phyloP scores from a whole-genome alignment of 2,113 vertebrate species.

The Solea senegalensis region DNA sequence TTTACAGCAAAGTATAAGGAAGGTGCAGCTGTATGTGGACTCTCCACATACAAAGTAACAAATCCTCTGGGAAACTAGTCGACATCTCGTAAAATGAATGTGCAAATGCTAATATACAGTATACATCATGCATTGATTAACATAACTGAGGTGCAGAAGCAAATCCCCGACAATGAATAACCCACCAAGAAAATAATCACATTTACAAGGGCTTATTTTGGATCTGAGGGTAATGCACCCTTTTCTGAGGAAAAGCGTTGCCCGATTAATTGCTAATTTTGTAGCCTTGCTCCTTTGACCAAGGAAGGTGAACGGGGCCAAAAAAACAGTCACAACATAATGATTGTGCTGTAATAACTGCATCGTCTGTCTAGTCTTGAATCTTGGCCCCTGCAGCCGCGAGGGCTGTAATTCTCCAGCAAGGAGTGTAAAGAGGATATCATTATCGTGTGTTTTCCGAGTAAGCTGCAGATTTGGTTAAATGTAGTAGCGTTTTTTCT shows the following conservation, averaged over 20 bases:
- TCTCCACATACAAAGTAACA: constrained; percentile 27
- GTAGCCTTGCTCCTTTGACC: constrained; percentile 70
- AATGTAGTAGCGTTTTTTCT: constrained; percentile 75
- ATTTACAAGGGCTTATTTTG: constrained; percentile 56
- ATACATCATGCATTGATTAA: constrained; percentile 25
- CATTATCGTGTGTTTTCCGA: constrained; percentile 82
- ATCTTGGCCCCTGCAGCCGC: constrained; percentile 69
- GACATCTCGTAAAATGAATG: constrained; percentile 27
- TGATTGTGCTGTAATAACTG: constrained; percentile 74
- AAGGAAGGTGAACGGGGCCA: constrained; percentile 69
- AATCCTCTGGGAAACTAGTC: constrained; percentile 39
- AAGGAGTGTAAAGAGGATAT: constrained; percentile 83
- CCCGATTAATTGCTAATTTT: constrained; percentile 77
- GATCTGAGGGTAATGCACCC: constrained; percentile 44
- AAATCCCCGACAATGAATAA: constrained; percentile 50
- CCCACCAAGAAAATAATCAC: constrained; percentile 56
- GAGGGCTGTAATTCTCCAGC: constrained; percentile 78
- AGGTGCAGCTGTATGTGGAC: constrained; percentile 44
- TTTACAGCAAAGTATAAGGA: constrained; percentile 55
- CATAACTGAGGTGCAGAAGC: constrained; percentile 30
- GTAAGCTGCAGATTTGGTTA: constrained; percentile 86
- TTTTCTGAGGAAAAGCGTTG: constrained; percentile 39
- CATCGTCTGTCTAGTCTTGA: constrained; percentile 71
- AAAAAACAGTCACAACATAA: constrained; percentile 70
- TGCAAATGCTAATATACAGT: background rate